phyloP scores from a whole-genome alignment of 2,888 invertebrate genomes.

The Oegoconia quadripuncta region DNA sequence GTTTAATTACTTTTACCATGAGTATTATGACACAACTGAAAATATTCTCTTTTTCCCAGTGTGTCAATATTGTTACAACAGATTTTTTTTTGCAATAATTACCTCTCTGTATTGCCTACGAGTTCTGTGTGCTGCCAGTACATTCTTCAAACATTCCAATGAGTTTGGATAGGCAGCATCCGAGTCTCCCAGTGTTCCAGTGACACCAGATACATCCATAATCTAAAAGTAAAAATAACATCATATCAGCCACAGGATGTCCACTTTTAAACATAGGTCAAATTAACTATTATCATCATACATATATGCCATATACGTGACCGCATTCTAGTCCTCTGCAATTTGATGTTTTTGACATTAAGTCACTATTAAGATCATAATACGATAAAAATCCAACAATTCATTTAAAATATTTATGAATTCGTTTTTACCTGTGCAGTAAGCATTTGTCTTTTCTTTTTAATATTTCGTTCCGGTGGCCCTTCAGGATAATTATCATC shows the following conservation, averaged over 20 bases:
- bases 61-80: too few relatives aligned
- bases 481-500: slow-evolving; percentile 89
- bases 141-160: slow-evolving; percentile 83
- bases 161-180: slow-evolving; percentile 58
- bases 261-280: too few relatives aligned
- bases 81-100: too few relatives aligned
- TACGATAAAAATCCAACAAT: not conserved
- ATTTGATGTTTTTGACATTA: too few relatives aligned
- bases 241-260: too few relatives aligned
- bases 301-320: too few relatives aligned
- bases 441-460: slow-evolving; percentile 77
- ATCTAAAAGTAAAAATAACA: too few relatives aligned
- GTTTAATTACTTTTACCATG: too few relatives aligned
- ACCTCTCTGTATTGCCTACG: slow-evolving; percentile 85
- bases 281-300: too few relatives aligned
- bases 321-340: not conserved
- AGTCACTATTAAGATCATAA: too few relatives aligned
- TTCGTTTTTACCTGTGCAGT: slow-evolving; percentile 61
- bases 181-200: slow-evolving; percentile 57
- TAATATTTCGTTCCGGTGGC: slow-evolving; percentile 78
- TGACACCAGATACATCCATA: slow-evolving; percentile 50
- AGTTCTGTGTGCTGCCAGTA: slow-evolving; percentile 84
- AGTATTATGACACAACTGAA: too few relatives aligned
- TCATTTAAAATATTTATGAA: slow-evolving; percentile 29
- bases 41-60: too few relatives aligned